Evolutionary conservation across 1,140 invertebrate species (phyloP), one percentile per base, ranked within the genome.

Genomic region (Drosophila teissieri): DNA sequence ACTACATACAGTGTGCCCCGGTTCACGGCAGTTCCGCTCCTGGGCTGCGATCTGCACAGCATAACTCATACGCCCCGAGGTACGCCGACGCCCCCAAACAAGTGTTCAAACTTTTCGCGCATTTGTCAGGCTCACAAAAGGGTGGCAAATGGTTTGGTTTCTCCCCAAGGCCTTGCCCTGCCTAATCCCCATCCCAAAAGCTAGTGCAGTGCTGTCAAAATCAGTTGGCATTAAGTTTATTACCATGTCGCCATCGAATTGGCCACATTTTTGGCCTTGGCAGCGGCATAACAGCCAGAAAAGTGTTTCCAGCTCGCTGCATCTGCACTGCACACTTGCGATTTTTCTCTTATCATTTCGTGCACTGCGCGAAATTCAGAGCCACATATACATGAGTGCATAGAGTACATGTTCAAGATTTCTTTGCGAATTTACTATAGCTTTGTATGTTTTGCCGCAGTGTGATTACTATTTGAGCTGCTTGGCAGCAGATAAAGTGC

Each of bases 191-290:
- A 34, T 39, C 4, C 42, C 17, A 60, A 40, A 48, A n/a, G 44
- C 27, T 40, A 52, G 69, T 54, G 42, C 54, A 64, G 54, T 27
- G 63, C 80, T 83, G 75, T 84, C 80, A 61, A 70, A 76, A 74
- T 72, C 80, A 84, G 57, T 78, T 65, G 37, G 37, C 54, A 40
- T 74, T 54, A 81, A 80, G 73, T 73, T 73, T 70, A 70, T 69
- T 56, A 70, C 64, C 67, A 56, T 69, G 67, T 70, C 67, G 64
- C 46, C 76, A 44, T 54, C 46, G 37, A 58, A 73, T 61, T 79
- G 61, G 60, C 75, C 49, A 57, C 57, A 51, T 56, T 67, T 36
- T 40, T 73, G 73, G 45, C 73, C 78, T 78, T 63, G 79, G 31
- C 17, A 51, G 44, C 54, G 24, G 48, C 53, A 83, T 79, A 67